Percentiles rank a stretch among this genome's conserved stretches.
Conservation (phyloP, 2,113 vertebrate genomes). For the Caretta caretta region DNA sequence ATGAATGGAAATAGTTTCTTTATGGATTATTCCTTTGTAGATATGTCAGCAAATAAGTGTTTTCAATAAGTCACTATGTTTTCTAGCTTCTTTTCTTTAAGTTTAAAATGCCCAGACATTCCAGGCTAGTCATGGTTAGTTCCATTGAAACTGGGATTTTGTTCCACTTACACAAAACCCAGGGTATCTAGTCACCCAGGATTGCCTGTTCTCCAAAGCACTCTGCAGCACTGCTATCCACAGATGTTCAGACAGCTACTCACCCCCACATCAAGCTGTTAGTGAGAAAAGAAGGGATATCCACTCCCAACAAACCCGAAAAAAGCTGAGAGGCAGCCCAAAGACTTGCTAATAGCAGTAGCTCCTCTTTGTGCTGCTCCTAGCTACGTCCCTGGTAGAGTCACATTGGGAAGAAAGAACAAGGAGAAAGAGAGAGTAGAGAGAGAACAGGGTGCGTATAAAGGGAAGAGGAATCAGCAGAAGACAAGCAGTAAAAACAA, state of each 20-base stretch:
- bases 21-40: too few species aligned
- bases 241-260: neutral
- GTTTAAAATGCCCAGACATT: neutral
- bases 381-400: neutral
- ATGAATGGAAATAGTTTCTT: too few species aligned
- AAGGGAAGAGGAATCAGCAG: neutral
- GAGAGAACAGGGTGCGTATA: neutral
- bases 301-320: neutral
- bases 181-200: neutral
- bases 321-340: neutral
- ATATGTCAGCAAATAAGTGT: neutral
- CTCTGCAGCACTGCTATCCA: neutral
- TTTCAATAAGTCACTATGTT: neutral
- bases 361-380: neutral
- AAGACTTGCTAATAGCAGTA: neutral
- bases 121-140: accelerated
- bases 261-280: neutral
- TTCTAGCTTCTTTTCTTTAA: neutral
- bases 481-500: neutral
- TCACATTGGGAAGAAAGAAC: neutral
- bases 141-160: neutral
- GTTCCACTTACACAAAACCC: neutral
- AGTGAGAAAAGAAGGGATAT: neutral
- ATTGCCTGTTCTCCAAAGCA: neutral
- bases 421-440: neutral